Conservation (phyloP, 2,797 vertebrate genomes). For the Argya squamiceps region DNA sequence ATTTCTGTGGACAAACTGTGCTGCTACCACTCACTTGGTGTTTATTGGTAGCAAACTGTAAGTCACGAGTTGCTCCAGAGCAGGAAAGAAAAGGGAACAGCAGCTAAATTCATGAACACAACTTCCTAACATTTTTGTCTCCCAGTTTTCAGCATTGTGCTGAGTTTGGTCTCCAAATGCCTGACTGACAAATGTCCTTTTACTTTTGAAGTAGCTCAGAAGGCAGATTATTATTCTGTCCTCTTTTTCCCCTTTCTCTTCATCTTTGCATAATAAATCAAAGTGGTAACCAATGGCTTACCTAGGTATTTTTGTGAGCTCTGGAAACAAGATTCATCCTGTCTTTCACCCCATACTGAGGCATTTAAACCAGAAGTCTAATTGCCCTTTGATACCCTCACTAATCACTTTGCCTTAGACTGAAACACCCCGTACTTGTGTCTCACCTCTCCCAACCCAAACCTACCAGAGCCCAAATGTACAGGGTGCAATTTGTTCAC, state of each 20-base stretch:
- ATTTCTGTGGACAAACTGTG: neutral
- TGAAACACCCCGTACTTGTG: neutral
- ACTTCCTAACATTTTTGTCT: neutral
- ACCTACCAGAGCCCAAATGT: rapidly evolving
- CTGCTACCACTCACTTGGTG: neutral
- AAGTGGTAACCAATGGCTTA: neutral
- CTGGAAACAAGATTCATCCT: neutral
- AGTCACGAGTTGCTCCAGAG: neutral
- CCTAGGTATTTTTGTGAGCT: neutral
- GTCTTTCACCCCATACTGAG: neutral
- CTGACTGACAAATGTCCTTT: neutral
- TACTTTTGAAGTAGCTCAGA: neutral
- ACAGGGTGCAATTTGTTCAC: neutral
- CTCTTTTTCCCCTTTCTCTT: neutral
- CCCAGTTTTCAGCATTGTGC: neutral
- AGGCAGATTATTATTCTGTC: neutral
- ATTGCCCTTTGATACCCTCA: neutral
- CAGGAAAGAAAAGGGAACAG: neutral
- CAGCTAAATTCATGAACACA: neutral
- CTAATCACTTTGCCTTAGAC: neutral
- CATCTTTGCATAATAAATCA: neutral
- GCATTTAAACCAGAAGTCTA: neutral
- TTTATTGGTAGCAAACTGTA: neutral
- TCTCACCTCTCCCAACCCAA: neutral
- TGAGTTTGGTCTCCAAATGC: neutral